phyloP scores from a whole-genome alignment of 92 coral and sea anemone species.

The Phenganax marumi region DNA sequence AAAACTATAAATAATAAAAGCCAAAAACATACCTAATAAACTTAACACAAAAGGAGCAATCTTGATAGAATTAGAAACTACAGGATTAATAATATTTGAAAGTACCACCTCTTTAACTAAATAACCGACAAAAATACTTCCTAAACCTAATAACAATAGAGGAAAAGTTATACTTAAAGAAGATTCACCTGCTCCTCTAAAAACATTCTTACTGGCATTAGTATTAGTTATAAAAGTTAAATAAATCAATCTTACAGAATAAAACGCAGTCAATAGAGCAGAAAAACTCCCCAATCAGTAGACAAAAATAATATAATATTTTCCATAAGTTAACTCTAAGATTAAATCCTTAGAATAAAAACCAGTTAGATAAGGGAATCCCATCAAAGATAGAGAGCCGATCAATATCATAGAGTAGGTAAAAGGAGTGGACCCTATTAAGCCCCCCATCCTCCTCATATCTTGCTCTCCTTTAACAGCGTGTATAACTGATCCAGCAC shows the following conservation, averaged over 20 bases:
- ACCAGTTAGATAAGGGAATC: slow-evolving; percentile 78
- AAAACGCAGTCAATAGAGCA: slow-evolving; percentile 71
- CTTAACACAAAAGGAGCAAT: slow-evolving; percentile 59
- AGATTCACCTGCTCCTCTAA: slow-evolving; percentile 65
- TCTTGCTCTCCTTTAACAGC: slow-evolving; percentile 73
- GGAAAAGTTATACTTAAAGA: slow-evolving; percentile 63
- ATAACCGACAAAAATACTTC: slow-evolving; percentile 79
- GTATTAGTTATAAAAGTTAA: slow-evolving; percentile 71
- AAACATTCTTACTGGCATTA: slow-evolving; percentile 16
- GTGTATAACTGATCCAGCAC: slow-evolving; percentile 77
- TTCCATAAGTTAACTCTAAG: slow-evolving; percentile 68
- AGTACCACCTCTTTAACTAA: slow-evolving; percentile 64
- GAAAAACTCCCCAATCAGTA: slow-evolving; percentile 71
- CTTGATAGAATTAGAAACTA: slow-evolving; percentile 55
- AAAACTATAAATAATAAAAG: slow-evolving; percentile 61
- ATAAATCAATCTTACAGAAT: slow-evolving; percentile 72
- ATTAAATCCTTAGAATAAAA: slow-evolving; percentile 80
- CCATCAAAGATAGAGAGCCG: slow-evolving; percentile 72
- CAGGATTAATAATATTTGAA: slow-evolving; percentile 57
- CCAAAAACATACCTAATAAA: slow-evolving; percentile 61
- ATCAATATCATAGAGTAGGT: slow-evolving; percentile 63
- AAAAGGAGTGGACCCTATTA: slow-evolving; percentile 57
- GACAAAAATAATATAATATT: slow-evolving; percentile 67
- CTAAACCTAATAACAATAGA: slow-evolving; percentile 65
- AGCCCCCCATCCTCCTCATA: slow-evolving; percentile 75